Base-by-base conservation (phyloP, 2,113 vertebrate genomes). In the Corvus hawaiiensis region DNA sequence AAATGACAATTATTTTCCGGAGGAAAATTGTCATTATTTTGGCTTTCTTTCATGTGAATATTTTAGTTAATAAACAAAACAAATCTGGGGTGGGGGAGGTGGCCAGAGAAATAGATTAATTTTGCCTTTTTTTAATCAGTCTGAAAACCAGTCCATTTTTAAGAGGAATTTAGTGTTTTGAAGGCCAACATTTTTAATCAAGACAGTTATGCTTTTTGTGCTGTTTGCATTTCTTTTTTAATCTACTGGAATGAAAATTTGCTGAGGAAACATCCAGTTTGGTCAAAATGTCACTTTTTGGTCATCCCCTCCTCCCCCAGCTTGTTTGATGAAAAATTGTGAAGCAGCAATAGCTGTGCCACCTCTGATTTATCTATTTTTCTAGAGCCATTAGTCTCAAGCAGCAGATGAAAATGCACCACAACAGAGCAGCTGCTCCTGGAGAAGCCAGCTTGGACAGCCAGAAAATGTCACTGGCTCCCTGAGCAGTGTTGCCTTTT, bases 351-450 rank as follows among this genome's bases (percentile, higher is more conserved):
- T 89, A 90, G 73, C 86, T 81, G n/a, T 94, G 93, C 90, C 92
- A 84, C 83, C 80, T 90, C 95, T 94, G 95, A 96, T 97, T 95
- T 95, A 97, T 97, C 94, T 95, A 16, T 95, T 95, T 96, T 93
- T 89, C 93, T 89, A 81, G 76, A 93, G 48, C 73, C 76, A 89
- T 93, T 96, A 95, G 89, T 93, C 89, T 97, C 76, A 92, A 93
- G 89, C 86, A 84, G 83, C 0, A 0, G 95, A 93, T 76, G 56
- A 90, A 93, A 93, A 90, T 90, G 35, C 72, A 74, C 58, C 5
- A 5, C 51, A 74, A 26, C 0, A 1, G 72, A 92, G 59, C 6
- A 3, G 63, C 75, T 1, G 19, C 64, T 96, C 43, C 51, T 81
- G 72, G 23, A 86, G 76, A 86, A 92, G 23, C 23, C 67, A 88